A percentile compares a stretch with the other conserved stretches of the same genome.
Evolutionary conservation across 2,113 vertebrate species (phyloP).

Genomic region (Delphinapterus leucas): DNA sequence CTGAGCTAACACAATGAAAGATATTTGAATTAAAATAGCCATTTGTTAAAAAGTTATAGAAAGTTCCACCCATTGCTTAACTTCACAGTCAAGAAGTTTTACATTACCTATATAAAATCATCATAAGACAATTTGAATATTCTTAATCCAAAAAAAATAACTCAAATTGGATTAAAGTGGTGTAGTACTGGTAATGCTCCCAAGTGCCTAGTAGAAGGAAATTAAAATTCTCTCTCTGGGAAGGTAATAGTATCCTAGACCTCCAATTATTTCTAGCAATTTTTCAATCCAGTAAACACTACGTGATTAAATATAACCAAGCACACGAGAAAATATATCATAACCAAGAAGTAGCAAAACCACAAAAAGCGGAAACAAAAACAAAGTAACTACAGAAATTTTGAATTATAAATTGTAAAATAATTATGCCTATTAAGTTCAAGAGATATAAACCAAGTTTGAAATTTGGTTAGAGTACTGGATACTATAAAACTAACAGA

Average conservation of each 20-base stretch:
- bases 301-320: background rate
- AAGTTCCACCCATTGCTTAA: background rate
- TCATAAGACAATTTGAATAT: background rate
- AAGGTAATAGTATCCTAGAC: background rate
- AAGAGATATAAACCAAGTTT: background rate
- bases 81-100: constrained; percentile 23
- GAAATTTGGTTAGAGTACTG: background rate
- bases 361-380: background rate
- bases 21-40: background rate
- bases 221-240: background rate
- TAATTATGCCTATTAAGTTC: background rate
- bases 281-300: background rate
- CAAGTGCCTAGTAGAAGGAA: background rate
- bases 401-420: background rate
- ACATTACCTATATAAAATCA: background rate
- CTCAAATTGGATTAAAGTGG: background rate
- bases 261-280: background rate
- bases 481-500: background rate
- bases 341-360: background rate
- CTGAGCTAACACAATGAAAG: background rate
- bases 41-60: background rate
- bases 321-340: background rate
- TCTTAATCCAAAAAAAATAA: background rate
- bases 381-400: background rate
- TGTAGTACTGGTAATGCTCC: background rate